Evolutionary conservation across 2,888 invertebrate species (phyloP).

Genomic region (Lasioglossum figueresi): DNA sequence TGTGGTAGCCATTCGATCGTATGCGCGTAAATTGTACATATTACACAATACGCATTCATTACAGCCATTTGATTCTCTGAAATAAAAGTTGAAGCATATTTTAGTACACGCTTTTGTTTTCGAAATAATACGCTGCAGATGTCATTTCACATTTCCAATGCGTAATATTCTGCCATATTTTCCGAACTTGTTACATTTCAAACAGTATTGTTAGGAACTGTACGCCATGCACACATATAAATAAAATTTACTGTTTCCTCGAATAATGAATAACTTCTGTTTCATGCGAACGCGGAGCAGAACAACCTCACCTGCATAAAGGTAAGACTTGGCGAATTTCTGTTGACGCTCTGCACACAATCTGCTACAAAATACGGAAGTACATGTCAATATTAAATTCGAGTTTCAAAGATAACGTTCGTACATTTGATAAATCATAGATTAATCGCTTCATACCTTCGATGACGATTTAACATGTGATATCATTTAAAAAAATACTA

Average conservation of each 20-base stretch:
- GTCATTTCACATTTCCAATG: neutral
- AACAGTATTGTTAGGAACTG: neutral
- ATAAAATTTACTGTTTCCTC: neutral
- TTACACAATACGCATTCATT: neutral
- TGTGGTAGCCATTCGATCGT: neutral
- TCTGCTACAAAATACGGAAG: neutral
- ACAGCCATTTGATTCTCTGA: neutral
- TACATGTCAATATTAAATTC: neutral
- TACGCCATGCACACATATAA: neutral
- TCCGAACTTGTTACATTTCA: neutral
- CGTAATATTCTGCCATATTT: neutral
- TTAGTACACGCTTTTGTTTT: neutral
- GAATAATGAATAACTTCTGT: slow-evolving; percentile 24
- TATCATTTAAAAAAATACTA: too few species aligned
- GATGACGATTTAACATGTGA: neutral
- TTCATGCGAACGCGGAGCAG: slow-evolving; percentile 81
- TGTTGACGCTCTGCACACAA: neutral
- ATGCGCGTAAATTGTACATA: neutral
- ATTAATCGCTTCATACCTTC: neutral
- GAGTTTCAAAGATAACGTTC: slow-evolving; percentile 16
- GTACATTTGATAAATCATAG: neutral
- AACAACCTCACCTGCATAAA: slow-evolving; percentile 90
- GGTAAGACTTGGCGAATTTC: slow-evolving; percentile 83
- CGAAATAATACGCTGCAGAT: neutral
- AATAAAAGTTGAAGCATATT: neutral